Evolutionary conservation across 1,140 invertebrate genomes (phyloP).

Genomic region (Listronotus oregonensis): DNA sequence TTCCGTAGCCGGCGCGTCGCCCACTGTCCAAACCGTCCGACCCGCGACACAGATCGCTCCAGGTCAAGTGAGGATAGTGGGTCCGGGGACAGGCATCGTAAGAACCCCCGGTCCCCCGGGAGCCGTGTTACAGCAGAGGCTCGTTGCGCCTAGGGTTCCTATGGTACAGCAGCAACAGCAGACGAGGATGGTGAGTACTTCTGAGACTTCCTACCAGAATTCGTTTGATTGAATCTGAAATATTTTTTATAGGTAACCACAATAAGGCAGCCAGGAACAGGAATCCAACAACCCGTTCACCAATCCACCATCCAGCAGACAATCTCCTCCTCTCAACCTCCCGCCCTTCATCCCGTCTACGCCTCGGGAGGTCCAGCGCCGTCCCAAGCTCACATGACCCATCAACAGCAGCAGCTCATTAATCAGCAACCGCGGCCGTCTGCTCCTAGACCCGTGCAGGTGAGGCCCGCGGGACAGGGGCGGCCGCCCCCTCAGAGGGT

Average conservation of each 20-base stretch:
- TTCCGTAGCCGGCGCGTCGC: constrained; percentile 58
- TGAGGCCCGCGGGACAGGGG: constrained; percentile 34
- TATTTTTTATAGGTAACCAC: constrained; percentile 39
- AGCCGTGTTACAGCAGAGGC: constrained; percentile 57
- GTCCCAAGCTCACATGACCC: constrained; percentile 8
- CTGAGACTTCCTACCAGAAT: too few relatives aligned
- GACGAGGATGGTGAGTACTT: constrained; percentile 46
- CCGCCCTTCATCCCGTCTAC: constrained; percentile 55
- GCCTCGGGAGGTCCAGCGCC: constrained; percentile 6
- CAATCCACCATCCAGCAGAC: constrained; percentile 20
- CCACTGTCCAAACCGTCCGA: constrained; percentile 57
- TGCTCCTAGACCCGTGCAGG: constrained; percentile 45
- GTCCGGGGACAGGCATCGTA: constrained; percentile 58
- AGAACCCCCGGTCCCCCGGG: constrained; percentile 57
- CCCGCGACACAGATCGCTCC: constrained; percentile 43
- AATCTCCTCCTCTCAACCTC: constrained; percentile 53
- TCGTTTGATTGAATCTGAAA: too few relatives aligned
- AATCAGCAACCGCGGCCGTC: constrained; percentile 40
- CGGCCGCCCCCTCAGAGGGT: constrained; percentile 24
- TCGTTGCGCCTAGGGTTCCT: constrained; percentile 54
- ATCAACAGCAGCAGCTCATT: neutral
- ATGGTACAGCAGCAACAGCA: constrained; percentile 46
- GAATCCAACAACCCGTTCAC: constrained; percentile 18
- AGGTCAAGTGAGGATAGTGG: constrained; percentile 64
- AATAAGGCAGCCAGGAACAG: constrained; percentile 50